phyloP scores from a whole-genome alignment of 2,113 vertebrate species.

The Rhea americana region DNA sequence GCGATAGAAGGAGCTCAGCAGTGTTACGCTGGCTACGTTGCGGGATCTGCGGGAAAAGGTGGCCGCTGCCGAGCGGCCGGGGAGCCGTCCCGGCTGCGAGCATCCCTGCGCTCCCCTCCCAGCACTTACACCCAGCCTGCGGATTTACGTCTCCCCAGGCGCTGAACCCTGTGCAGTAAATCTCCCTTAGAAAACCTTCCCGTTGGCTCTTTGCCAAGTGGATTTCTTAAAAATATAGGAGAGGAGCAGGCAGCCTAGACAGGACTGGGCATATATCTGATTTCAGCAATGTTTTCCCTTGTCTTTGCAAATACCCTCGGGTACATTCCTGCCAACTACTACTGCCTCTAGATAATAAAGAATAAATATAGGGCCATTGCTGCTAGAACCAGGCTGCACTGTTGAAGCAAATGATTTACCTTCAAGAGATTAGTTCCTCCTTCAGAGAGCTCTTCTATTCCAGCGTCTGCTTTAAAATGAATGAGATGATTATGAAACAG shows the following conservation, averaged over 20 bases:
- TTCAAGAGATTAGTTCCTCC: background rate
- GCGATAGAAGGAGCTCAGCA: background rate
- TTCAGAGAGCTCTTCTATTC: background rate
- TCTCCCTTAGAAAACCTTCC: background rate
- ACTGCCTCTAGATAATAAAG: background rate
- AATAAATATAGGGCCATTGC: background rate
- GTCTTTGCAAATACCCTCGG: background rate
- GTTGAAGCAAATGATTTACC: background rate
- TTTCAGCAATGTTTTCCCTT: background rate
- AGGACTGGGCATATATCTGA: background rate
- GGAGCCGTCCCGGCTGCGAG: background rate
- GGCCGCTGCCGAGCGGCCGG: background rate
- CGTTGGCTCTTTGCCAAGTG: background rate
- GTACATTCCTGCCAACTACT: background rate
- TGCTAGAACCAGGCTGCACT: background rate
- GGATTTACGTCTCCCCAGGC: background rate
- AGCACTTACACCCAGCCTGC: background rate
- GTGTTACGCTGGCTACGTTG: rapidly evolving
- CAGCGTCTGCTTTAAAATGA: background rate
- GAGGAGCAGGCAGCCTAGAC: background rate
- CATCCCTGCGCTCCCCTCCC: background rate
- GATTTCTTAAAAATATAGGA: background rate
- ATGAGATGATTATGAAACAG: background rate
- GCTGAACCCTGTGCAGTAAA: background rate
- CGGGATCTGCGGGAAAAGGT: background rate